Evolutionary conservation across 2,888 invertebrate genomes (phyloP).

Genomic region (Drosophila neotestacea): DNA sequence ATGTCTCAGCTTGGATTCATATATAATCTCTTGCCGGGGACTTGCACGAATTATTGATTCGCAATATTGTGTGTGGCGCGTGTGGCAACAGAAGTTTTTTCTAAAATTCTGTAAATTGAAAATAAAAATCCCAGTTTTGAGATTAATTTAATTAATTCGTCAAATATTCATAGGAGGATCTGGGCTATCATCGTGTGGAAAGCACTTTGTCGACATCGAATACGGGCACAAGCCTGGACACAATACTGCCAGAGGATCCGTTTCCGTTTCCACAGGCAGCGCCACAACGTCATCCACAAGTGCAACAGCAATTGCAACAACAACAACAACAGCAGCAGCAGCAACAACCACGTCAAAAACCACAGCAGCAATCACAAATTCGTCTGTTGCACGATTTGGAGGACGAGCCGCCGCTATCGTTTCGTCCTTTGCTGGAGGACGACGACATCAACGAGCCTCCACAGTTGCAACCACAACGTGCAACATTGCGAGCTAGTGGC

Average conservation of each 20-base stretch:
- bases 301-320: conserved; percentile 45
- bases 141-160: background rate
- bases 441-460: conserved; percentile 68
- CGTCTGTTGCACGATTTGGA: conserved; percentile 69
- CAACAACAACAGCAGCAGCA: conserved; percentile 48
- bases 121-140: background rate
- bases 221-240: conserved; percentile 88
- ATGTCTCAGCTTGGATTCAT: conserved; percentile 5
- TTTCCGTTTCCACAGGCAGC: conserved; percentile 78
- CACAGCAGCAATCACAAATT: conserved; percentile 42
- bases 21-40: conserved; percentile 43
- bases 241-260: conserved; percentile 84
- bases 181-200: conserved; percentile 84
- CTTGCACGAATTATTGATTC: conserved; percentile 48
- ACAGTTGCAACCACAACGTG: conserved; percentile 62
- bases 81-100: background rate
- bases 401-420: conserved; percentile 81
- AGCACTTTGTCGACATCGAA: conserved; percentile 87
- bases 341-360: conserved; percentile 43
- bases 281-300: conserved; percentile 61
- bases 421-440: conserved; percentile 72
- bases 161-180: conserved; percentile 72
- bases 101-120: background rate
- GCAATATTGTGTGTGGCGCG: conserved; percentile 35
- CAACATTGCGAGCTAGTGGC: conserved; percentile 63